A percentile compares a stretch with the other conserved stretches of the same genome.
phyloP scores from a whole-genome alignment of 2,113 vertebrate species.

The Oreochromis niloticus region DNA sequence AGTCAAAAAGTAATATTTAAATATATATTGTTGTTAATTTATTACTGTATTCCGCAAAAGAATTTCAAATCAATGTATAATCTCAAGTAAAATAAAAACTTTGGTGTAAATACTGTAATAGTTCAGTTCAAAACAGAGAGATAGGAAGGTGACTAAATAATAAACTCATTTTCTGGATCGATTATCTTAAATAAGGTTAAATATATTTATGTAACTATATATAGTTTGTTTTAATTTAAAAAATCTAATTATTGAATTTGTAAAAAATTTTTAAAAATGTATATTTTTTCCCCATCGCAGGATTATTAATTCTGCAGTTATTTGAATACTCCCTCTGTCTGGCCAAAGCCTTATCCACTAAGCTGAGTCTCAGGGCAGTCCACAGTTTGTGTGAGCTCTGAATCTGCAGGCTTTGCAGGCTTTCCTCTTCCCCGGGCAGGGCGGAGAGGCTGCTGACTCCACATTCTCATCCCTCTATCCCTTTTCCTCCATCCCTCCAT shows the following conservation, averaged over 20 bases:
- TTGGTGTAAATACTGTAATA: not conserved
- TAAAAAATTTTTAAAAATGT: not conserved
- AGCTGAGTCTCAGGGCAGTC: conserved; percentile 45
- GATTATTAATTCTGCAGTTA: conserved; percentile 32
- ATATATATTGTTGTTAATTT: not conserved
- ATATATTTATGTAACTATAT: not conserved
- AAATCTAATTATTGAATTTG: not conserved
- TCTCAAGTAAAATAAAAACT: not conserved
- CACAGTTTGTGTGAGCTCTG: conserved; percentile 59
- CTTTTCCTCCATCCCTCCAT: conserved; percentile 58
- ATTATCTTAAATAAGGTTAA: not conserved
- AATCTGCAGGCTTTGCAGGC: conserved; percentile 66
- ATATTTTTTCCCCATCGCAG: not conserved
- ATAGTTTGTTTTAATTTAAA: not conserved
- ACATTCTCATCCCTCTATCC: conserved; percentile 63
- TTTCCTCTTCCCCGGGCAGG: conserved; percentile 62
- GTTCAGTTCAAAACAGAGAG: not conserved
- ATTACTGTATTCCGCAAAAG: not conserved
- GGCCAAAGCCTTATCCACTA: conserved; percentile 43
- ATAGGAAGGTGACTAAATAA: not conserved
- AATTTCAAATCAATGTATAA: not conserved
- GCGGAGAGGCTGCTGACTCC: conserved; percentile 58
- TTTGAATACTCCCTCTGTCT: conserved; percentile 41
- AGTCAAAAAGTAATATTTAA: not conserved
- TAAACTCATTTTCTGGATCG: not conserved